phyloP scores from a whole-genome alignment of 2,888 invertebrate species.

The Hypena proboscidalis region DNA sequence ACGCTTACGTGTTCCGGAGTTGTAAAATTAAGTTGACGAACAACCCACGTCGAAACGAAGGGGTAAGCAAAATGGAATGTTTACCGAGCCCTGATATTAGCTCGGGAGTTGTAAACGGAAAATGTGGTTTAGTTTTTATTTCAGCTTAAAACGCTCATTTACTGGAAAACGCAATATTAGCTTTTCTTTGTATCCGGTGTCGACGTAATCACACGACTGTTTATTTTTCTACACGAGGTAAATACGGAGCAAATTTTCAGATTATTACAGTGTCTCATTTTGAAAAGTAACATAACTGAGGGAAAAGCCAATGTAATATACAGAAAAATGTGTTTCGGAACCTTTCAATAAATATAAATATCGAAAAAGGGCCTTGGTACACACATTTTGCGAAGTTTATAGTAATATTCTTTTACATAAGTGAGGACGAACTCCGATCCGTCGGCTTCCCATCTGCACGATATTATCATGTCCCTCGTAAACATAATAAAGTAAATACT shows the following conservation, averaged over 20 bases:
- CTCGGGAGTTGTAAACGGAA: conserved; percentile 30
- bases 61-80: conserved; percentile 40
- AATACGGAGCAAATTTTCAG: conserved; percentile 10
- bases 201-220: conserved; percentile 22
- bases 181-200: conserved; percentile 21
- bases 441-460: conserved; percentile 22
- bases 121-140: conserved; percentile 41
- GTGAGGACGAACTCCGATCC: conserved; percentile 19
- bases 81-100: conserved; percentile 43
- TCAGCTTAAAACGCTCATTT: conserved; percentile 32
- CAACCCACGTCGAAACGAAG: conserved; percentile 40
- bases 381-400: conserved; percentile 19
- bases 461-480: conserved; percentile 38
- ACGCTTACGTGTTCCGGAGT: conserved; percentile 61
- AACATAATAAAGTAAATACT: conserved; percentile 40
- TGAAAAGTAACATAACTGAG: neutral
- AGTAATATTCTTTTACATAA: conserved; percentile 27
- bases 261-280: conserved; percentile 5
- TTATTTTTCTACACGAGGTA: conserved; percentile 15
- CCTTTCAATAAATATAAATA: conserved; percentile 19
- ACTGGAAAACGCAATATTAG: conserved; percentile 26
- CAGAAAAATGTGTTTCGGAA: conserved; percentile 3
- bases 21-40: conserved; percentile 68
- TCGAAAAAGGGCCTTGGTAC: conserved; percentile 11
- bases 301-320: neutral